These are phyloP conservation scores for Chionodraco myersi DNA, from an alignment of 2,113 vertebrate species.

Conservation along the genomic window DNA sequence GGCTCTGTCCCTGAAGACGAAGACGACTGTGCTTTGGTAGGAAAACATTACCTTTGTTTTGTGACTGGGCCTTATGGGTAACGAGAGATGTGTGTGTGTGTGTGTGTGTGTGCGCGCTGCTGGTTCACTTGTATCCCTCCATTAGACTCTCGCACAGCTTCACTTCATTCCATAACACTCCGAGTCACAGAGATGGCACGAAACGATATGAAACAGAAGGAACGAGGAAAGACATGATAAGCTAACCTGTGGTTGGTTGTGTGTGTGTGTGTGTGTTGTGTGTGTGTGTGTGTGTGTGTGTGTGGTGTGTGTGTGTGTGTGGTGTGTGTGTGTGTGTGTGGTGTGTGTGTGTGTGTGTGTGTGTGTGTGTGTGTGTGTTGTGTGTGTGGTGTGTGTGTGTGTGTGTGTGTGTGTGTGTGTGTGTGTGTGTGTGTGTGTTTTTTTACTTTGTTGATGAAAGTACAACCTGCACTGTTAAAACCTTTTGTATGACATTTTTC, in stretches of 20 bases:
- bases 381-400: too few relatives aligned
- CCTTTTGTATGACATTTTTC: neutral
- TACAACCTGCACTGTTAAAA: too few relatives aligned
- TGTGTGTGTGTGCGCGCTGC: neutral
- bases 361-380: too few relatives aligned
- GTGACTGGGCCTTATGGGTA: neutral
- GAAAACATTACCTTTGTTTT: slow-evolving; percentile 21
- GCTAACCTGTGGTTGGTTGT: too few relatives aligned
- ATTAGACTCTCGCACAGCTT: neutral
- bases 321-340: too few relatives aligned
- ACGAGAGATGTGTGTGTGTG: neutral
- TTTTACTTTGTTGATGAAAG: neutral
- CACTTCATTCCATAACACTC: neutral
- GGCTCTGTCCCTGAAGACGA: too few relatives aligned
- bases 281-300: too few relatives aligned
- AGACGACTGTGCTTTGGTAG: slow-evolving; percentile 40
- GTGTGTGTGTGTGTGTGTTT: too few relatives aligned
- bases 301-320: too few relatives aligned
- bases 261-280: too few relatives aligned
- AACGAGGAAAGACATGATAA: neutral
- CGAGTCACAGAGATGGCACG: neutral
- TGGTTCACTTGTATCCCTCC: neutral
- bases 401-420: too few relatives aligned
- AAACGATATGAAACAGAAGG: neutral
- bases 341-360: too few relatives aligned